Conservation (phyloP, 2,888 invertebrate genomes). For the Pteria penguin region DNA sequence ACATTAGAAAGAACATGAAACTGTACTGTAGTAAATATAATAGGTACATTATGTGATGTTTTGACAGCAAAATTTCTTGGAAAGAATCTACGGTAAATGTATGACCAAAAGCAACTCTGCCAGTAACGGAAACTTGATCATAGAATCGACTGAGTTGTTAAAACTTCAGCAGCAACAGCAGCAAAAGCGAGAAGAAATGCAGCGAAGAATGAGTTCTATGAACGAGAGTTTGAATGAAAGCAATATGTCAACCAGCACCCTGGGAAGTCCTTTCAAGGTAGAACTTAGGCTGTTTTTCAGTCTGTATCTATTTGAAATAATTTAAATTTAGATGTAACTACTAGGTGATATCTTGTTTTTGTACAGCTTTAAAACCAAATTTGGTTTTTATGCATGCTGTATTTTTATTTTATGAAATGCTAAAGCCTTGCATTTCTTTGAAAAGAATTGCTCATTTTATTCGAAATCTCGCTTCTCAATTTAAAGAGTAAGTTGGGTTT, state of each 20-base stretch:
- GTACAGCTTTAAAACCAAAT: neutral
- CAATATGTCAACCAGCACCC: slow-evolving; percentile 34
- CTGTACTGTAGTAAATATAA: too few species aligned
- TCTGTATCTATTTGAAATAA: neutral
- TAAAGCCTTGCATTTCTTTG: too few species aligned
- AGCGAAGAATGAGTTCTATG: slow-evolving; percentile 26
- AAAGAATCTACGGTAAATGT: slow-evolving; percentile 93
- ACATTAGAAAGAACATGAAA: too few species aligned
- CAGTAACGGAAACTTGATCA: slow-evolving; percentile 79
- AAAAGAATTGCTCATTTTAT: too few species aligned
- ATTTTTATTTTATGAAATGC: too few species aligned
- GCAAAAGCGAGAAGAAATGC: slow-evolving; percentile 83
- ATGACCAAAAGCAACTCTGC: slow-evolving; percentile 74
- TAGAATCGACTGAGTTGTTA: slow-evolving; percentile 85
- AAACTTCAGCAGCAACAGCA: slow-evolving; percentile 81
- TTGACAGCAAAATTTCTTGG: slow-evolving; percentile 88
- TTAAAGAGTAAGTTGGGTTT: too few species aligned
- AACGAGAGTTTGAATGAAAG: slow-evolving; percentile 30
- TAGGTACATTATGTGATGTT: too few species aligned
- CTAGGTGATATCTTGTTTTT: neutral
- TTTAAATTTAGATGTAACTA: neutral
- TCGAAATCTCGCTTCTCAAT: too few species aligned
- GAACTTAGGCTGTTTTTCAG: neutral
- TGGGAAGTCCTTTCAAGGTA: slow-evolving; percentile 72
- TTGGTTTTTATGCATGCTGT: too few species aligned